A percentile compares a stretch with the other conserved stretches of the same genome.
Conservation (phyloP, 2,113 vertebrate genomes). For the Lynx canadensis region DNA sequence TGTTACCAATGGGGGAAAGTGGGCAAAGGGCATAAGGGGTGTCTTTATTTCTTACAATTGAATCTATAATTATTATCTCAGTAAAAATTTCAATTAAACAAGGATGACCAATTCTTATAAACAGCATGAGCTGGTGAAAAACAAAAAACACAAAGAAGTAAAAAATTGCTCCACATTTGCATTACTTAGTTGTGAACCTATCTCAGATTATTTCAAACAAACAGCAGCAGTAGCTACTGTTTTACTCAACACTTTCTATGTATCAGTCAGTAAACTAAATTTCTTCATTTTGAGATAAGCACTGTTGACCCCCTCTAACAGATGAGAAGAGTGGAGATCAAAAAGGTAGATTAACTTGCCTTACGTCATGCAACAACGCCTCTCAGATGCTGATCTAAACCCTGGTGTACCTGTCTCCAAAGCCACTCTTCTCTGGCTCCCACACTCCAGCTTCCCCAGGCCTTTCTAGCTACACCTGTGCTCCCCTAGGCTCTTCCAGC, state of each 20-base stretch:
- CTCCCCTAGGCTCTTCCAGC: background rate
- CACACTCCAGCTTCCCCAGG: background rate
- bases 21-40: background rate
- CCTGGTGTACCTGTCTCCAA: background rate
- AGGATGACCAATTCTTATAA: background rate
- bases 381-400: background rate
- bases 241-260: background rate
- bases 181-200: background rate
- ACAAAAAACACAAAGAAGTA: background rate
- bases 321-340: background rate
- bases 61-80: background rate
- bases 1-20: background rate
- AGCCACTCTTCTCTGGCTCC: background rate
- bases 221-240: background rate
- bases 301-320: background rate
- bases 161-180: background rate
- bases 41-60: background rate
- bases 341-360: background rate
- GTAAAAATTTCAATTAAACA: background rate
- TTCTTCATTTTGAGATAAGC: background rate
- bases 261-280: background rate
- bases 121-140: background rate
- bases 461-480: background rate
- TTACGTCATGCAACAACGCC: background rate
- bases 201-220: background rate